Evolutionary conservation across 2,113 vertebrate species (phyloP), one percentile per base, ranked within the genome.

Genomic region (Barnardius zonarius): DNA sequence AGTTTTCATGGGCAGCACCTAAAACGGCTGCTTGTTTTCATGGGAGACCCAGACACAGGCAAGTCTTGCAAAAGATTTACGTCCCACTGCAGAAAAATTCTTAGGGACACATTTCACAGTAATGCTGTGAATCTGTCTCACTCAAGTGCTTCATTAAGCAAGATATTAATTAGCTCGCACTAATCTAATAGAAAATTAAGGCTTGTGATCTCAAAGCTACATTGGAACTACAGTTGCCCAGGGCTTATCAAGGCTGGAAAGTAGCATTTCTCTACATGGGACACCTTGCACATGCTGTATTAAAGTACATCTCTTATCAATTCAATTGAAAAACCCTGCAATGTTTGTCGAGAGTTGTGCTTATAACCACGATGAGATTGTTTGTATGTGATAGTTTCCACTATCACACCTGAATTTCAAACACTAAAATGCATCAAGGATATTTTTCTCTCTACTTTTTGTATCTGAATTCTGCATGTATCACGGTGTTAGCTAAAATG

Each of bases 101-200:
- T 67, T 70, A 62, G 25, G 22, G 77, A 75, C 1, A 2, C 61
- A 73, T 93, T 92, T 95, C 89, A 61, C 44, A 30, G n/a, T 33
- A 83, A 67, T 57, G 37, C 63, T 66, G 37, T 41, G 35, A 80
- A 62, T 76, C 67, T 62, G 23, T 81, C 43, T 72, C 6, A 0
- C 46, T 85, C 44, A 91, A 69, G 70, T 66, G 86, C 66, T 94
- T 96, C 44, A 52, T 57, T 78, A 84, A 41, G 52, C 73, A 86
- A 93, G 57, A 94, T 17, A n/a, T 35, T 75, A 93, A 66, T 90
- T 95, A 92, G 55, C 44, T 84, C 19, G 59, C 44, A 63, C 37
- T 86, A 92, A 57, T 76, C 67, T 84, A 91, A 41, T 46, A 94
- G 49, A 94, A 96, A 97, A 93, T 93, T 96, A 96, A 97, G 96